phyloP scores from a whole-genome alignment of 2,113 vertebrate genomes.

The Irena cyanogastra region DNA sequence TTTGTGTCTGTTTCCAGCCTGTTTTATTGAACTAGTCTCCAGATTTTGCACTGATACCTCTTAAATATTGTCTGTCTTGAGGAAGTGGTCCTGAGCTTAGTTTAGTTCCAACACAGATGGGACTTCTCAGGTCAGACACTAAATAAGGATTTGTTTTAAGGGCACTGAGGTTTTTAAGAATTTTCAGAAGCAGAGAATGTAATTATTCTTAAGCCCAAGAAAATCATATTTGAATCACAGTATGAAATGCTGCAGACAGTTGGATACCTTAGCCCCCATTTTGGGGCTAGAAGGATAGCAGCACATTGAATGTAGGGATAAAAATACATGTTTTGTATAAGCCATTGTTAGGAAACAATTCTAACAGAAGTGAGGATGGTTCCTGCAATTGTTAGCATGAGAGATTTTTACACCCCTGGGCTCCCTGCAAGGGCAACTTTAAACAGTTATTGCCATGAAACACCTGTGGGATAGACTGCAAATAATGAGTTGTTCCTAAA shows the following conservation, averaged over 20 bases:
- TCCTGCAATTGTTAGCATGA: not conserved
- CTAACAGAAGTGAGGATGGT: not conserved
- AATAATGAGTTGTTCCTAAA: not conserved
- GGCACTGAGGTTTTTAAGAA: not conserved
- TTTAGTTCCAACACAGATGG: not conserved
- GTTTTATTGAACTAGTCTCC: not conserved
- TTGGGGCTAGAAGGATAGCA: not conserved
- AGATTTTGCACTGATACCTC: not conserved
- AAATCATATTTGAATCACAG: not conserved
- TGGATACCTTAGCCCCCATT: not conserved
- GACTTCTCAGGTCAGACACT: not conserved
- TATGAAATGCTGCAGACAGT: not conserved
- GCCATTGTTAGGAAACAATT: not conserved
- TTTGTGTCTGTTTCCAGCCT: not conserved
- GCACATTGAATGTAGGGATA: not conserved
- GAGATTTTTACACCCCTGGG: not conserved
- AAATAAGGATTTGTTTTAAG: not conserved
- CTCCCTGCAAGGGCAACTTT: not conserved
- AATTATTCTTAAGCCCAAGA: not conserved
- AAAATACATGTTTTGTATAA: constrained; percentile 1
- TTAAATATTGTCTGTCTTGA: not conserved
- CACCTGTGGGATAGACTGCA: not conserved
- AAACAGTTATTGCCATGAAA: not conserved
- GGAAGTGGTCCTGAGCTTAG: not conserved
- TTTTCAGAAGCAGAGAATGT: not conserved